Conservation (phyloP, 2,888 invertebrate genomes). For the Crocallis elinguaria region DNA sequence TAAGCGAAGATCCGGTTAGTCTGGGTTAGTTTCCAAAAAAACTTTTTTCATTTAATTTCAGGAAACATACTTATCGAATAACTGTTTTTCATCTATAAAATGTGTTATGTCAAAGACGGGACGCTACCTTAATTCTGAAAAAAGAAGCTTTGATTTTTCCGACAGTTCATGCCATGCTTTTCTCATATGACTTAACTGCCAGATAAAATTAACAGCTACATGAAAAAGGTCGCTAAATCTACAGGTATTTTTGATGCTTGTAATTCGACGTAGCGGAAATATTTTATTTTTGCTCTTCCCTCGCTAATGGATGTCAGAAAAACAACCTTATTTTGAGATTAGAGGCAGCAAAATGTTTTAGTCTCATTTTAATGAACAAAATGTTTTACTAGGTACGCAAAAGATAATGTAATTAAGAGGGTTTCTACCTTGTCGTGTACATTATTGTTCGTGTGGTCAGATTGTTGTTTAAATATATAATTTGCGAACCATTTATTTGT, state of each 20-base stretch:
- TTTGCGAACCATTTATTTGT: too few species aligned
- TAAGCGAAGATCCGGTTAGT: too few species aligned
- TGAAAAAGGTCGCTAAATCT: slow-evolving; percentile 28
- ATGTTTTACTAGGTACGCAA: slow-evolving; percentile 24
- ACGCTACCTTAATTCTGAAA: too few species aligned
- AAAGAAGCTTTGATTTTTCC: too few species aligned
- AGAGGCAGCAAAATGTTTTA: slow-evolving; percentile 46
- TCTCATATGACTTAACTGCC: slow-evolving; percentile 8
- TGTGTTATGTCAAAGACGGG: too few species aligned
- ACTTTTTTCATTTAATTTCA: too few species aligned
- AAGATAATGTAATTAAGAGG: slow-evolving; percentile 9
- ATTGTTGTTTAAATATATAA: background rate
- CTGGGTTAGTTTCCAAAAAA: too few species aligned
- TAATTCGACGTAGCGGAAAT: slow-evolving; percentile 54
- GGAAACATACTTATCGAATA: too few species aligned
- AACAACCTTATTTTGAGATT: slow-evolving; percentile 55
- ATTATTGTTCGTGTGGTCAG: background rate
- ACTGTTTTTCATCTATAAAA: too few species aligned
- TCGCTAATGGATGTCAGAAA: slow-evolving; percentile 63
- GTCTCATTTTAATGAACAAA: slow-evolving; percentile 54
- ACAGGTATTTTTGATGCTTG: slow-evolving; percentile 56
- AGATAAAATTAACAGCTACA: slow-evolving; percentile 18
- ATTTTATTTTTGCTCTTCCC: slow-evolving; percentile 52
- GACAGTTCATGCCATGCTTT: background rate
- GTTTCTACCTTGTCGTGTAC: background rate